These are phyloP conservation scores for Talpa occidentalis DNA, from an alignment of 2,113 vertebrate species.

Conservation along the genomic window DNA sequence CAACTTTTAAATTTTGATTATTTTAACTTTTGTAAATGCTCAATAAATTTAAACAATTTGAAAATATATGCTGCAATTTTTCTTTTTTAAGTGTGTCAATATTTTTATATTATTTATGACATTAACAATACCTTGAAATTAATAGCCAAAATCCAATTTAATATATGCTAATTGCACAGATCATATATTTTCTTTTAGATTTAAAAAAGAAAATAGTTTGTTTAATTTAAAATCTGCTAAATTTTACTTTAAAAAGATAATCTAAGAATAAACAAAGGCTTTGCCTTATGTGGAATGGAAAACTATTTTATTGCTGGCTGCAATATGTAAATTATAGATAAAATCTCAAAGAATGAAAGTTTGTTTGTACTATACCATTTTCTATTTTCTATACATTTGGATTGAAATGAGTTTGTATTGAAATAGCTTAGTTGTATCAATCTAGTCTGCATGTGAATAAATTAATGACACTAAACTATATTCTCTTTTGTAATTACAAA, in stretches of 20 bases:
- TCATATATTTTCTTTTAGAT: neutral
- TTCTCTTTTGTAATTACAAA: slow-evolving; percentile 65
- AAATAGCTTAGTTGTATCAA: slow-evolving; percentile 33
- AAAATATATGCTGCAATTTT: neutral
- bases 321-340: neutral
- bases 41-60: slow-evolving; percentile 43
- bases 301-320: neutral
- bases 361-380: slow-evolving; percentile 38
- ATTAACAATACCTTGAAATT: neutral
- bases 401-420: neutral
- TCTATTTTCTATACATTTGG: neutral
- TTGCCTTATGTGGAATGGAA: slow-evolving; percentile 9
- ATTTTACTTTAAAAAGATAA: slow-evolving; percentile 42
- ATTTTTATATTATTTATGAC: neutral
- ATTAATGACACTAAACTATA: slow-evolving; percentile 49
- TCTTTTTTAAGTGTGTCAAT: slow-evolving; percentile 1
- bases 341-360: neutral
- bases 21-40: neutral
- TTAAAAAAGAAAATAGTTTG: neutral
- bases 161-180: neutral
- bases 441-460: slow-evolving; percentile 35
- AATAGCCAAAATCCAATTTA: neutral
- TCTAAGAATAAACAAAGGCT: slow-evolving; percentile 17
- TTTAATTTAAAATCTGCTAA: slow-evolving; percentile 14
- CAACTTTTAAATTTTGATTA: slow-evolving; percentile 1